Evolutionary conservation across 2,113 vertebrate genomes (phyloP).

Genomic region (Hippocampus abdominalis): DNA sequence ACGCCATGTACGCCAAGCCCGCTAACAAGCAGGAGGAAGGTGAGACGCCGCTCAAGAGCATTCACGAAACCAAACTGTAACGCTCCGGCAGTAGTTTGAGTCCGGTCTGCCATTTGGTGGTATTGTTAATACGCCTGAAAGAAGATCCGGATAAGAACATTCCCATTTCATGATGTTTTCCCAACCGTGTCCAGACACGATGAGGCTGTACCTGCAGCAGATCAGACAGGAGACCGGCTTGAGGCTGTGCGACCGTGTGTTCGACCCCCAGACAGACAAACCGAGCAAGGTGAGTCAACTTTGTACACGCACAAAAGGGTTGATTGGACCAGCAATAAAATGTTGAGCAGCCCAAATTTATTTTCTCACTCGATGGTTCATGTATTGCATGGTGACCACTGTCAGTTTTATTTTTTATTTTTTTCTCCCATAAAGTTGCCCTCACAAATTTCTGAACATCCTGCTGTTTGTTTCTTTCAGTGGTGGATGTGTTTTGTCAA

Average conservation of each 20-base stretch:
- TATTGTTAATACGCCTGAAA: not conserved
- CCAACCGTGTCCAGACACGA: slow-evolving; percentile 78
- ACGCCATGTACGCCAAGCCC: slow-evolving; percentile 85
- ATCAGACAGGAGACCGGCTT: slow-evolving; percentile 93
- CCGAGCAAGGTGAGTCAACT: slow-evolving; percentile 87
- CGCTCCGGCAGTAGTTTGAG: no score
- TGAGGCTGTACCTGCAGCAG: slow-evolving; percentile 96
- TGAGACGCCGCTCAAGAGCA: slow-evolving; percentile 16
- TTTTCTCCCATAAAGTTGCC: no score
- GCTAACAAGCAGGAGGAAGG: slow-evolving; percentile 76
- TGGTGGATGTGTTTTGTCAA: slow-evolving; percentile 99
- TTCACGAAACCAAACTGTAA: no score
- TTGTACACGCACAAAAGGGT: not conserved
- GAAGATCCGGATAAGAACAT: not conserved
- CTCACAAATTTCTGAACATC: not conserved
- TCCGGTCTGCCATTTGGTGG: not conserved
- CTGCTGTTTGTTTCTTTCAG: slow-evolving; percentile 62
- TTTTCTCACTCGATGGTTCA: no score
- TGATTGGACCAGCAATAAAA: no score
- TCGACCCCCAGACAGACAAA: slow-evolving; percentile 95
- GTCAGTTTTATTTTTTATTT: no score
- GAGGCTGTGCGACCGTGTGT: slow-evolving; percentile 94
- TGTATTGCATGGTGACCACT: no score
- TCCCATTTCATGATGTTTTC: not conserved
- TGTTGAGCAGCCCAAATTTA: no score